These are phyloP conservation scores for Nothocercus julius DNA, from an alignment of 2,113 vertebrate genomes.

Conservation along the genomic window DNA sequence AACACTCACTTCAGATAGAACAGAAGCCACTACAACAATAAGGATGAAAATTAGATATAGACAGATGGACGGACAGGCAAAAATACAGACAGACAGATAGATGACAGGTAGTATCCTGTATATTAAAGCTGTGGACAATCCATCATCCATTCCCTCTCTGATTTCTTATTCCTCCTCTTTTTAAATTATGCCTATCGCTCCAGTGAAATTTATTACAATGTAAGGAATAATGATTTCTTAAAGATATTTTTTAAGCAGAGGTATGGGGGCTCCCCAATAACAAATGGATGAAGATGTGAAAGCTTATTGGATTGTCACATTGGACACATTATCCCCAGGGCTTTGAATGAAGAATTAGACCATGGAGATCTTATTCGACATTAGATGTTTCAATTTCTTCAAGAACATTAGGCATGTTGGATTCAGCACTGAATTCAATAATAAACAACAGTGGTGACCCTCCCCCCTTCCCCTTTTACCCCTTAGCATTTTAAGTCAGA, in stretches of 20 bases:
- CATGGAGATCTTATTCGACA: conserved; percentile 72
- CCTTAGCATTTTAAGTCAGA: conserved; percentile 57
- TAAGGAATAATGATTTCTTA: conserved; percentile 38
- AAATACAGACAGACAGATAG: conserved; percentile 20
- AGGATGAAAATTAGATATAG: conserved; percentile 15
- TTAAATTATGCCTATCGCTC: not conserved
- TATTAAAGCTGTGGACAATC: conserved; percentile 29
- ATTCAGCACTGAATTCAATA: conserved; percentile 43
- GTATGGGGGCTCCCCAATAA: conserved; percentile 43
- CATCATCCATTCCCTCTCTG: not conserved
- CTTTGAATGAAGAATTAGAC: conserved; percentile 70
- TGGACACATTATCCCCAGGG: conserved; percentile 64
- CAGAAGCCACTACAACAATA: not conserved
- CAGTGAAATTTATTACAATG: conserved; percentile 34
- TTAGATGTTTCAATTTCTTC: conserved; percentile 76
- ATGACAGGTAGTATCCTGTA: not conserved
- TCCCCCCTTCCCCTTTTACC: conserved; percentile 9
- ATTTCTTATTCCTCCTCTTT: not conserved
- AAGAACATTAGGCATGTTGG: conserved; percentile 43
- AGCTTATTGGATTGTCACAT: conserved; percentile 68
- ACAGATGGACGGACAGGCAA: not conserved
- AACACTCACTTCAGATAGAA: not conserved
- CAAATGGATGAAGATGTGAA: conserved; percentile 55
- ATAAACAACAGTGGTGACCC: conserved; percentile 14
- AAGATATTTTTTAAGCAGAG: conserved; percentile 66